These are phyloP conservation scores for Ctena decussata DNA, from an alignment of 2,888 invertebrate species.

Conservation along the genomic window DNA sequence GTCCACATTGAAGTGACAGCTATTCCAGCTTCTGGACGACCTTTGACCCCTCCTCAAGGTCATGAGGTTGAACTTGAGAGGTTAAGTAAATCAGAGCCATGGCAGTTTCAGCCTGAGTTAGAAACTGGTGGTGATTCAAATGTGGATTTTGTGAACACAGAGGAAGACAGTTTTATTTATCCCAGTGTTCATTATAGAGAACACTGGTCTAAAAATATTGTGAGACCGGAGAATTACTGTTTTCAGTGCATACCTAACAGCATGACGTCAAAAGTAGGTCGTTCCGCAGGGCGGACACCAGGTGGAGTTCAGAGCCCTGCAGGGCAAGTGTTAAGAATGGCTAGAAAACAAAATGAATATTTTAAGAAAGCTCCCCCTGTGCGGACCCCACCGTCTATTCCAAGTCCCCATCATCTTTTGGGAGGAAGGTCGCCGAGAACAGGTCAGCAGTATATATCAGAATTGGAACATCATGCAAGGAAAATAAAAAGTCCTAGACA, in stretches of 20 bases:
- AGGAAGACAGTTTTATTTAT: neutral
- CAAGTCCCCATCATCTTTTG: conserved; percentile 70
- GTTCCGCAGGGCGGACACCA: conserved; percentile 81
- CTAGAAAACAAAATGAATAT: conserved; percentile 71
- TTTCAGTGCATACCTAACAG: conserved; percentile 69
- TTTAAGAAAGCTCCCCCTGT: conserved; percentile 74
- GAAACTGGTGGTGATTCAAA: conserved; percentile 20
- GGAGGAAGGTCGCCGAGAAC: conserved; percentile 65
- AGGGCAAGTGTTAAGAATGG: conserved; percentile 75
- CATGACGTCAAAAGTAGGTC: conserved; percentile 72
- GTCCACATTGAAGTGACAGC: conserved; percentile 73
- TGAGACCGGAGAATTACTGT: conserved; percentile 73
- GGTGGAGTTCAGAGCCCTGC: conserved; percentile 67
- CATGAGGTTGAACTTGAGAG: conserved; percentile 53
- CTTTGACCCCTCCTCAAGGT: conserved; percentile 51
- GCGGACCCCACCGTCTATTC: conserved; percentile 83
- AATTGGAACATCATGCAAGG: conserved; percentile 82
- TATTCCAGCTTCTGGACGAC: conserved; percentile 63
- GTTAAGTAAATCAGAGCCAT: conserved; percentile 66
- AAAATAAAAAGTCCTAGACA: conserved; percentile 78
- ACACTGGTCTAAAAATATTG: conserved; percentile 59
- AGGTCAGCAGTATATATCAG: conserved; percentile 74
- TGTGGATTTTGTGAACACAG: neutral
- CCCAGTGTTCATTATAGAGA: neutral
- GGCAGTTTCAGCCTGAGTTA: conserved; percentile 70